Evolutionary conservation across 2,888 invertebrate genomes (phyloP).

Genomic region (Chrysina gloriosa): DNA sequence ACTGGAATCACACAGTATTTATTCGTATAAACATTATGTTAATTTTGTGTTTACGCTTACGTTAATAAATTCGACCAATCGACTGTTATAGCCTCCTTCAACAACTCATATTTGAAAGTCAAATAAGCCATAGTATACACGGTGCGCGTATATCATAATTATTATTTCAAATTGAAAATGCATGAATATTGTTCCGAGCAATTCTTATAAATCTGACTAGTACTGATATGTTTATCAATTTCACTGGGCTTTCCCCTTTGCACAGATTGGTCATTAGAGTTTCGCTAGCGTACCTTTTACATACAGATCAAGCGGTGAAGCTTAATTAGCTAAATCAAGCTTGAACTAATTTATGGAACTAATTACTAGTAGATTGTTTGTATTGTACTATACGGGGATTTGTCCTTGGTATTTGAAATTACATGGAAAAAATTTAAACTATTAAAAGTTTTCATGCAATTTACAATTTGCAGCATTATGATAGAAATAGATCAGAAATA

Average conservation of each 20-base stretch:
- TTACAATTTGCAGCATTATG: no score
- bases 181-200: not conserved
- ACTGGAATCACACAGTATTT: not conserved
- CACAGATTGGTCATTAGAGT: no score
- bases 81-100: not conserved
- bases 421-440: no score
- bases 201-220: not conserved
- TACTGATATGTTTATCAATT: not conserved
- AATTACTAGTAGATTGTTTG: no score
- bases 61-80: not conserved
- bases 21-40: conserved; percentile 9
- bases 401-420: no score
- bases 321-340: no score
- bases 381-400: no score
- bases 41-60: not conserved
- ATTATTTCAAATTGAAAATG: not conserved
- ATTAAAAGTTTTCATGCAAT: no score
- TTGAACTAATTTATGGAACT: no score
- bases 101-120: not conserved
- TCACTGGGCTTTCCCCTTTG: not conserved
- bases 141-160: not conserved
- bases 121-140: not conserved
- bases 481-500: no score
- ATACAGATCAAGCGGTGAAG: no score
- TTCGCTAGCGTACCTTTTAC: no score